Base-by-base conservation (phyloP, 1,140 invertebrate species). In the Sweltsa coloradensis region DNA sequence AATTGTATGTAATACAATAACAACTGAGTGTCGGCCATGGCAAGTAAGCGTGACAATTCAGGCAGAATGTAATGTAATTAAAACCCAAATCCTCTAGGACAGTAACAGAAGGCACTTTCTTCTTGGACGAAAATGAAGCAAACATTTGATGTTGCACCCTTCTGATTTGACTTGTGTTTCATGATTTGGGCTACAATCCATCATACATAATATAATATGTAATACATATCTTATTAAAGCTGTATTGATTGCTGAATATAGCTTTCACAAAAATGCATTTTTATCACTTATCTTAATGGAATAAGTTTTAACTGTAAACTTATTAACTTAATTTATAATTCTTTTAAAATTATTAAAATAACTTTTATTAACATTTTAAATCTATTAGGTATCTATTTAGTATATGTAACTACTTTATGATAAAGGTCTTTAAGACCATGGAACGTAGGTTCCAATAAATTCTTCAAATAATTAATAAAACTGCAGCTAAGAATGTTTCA, bases 221-320 rank as follows among this genome's bases (percentile, higher is more conserved):
- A n/a, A n/a, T n/a, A n/a, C n/a, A n/a, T n/a, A n/a, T n/a, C n/a
- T n/a, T n/a, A n/a, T n/a, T n/a, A n/a, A n/a, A n/a, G n/a, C n/a
- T n/a, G n/a, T n/a, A n/a, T n/a, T n/a, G n/a, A n/a, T n/a, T n/a
- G n/a, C n/a, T n/a, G n/a, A n/a, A n/a, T n/a, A n/a, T n/a, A n/a
- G n/a, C n/a, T n/a, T n/a, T n/a, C n/a, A n/a, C n/a, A n/a, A n/a
- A n/a, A n/a, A n/a, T n/a, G n/a, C n/a, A n/a, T n/a, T n/a, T n/a
- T n/a, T n/a, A n/a, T n/a, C n/a, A n/a, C n/a, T n/a, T n/a, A n/a
- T n/a, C n/a, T n/a, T n/a, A n/a, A n/a, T n/a, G n/a, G n/a, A 64
- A 64, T 71, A 68, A 67, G 70, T 71, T 69, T 57, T 64, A 66
- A 58, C 58, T 64, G 56, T 60, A 59, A 54, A 53, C 55, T 52